These are phyloP conservation scores for Chalcosyrphus nemorum DNA, from an alignment of 2,888 invertebrate species.

Conservation along the genomic window DNA sequence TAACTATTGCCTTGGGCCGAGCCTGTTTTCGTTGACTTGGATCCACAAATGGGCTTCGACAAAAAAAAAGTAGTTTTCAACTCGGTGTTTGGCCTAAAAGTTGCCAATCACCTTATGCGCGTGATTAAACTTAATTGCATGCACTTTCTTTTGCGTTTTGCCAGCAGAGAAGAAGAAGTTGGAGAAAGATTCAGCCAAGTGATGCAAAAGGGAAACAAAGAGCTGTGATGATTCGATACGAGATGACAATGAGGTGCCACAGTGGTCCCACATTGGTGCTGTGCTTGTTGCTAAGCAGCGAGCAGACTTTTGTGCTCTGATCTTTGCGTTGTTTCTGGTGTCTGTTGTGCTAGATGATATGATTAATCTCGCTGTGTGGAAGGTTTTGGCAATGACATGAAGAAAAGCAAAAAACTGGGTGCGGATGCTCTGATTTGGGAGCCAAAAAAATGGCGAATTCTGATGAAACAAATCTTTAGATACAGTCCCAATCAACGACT, in stretches of 20 bases:
- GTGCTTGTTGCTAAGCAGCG: constrained; percentile 60
- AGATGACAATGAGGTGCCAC: constrained; percentile 24
- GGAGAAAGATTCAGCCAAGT: not conserved
- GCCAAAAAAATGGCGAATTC: no score
- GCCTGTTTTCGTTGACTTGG: constrained; percentile 37
- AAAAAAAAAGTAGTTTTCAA: constrained; percentile 40
- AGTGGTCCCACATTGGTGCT: no score
- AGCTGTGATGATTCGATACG: constrained; percentile 29
- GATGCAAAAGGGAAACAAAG: constrained; percentile 32
- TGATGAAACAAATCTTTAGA: no score
- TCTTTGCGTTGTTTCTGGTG: constrained; percentile 25
- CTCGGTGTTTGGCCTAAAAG: constrained; percentile 59
- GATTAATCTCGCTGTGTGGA: constrained; percentile 48
- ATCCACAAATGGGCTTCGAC: constrained; percentile 46
- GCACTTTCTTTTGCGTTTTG: constrained; percentile 68
- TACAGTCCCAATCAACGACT: not conserved
- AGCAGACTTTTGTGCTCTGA: constrained; percentile 61
- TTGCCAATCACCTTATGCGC: constrained; percentile 67
- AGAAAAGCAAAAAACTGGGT: constrained; percentile 11
- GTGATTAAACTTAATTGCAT: constrained; percentile 65
- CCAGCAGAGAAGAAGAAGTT: no score
- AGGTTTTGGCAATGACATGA: constrained; percentile 17
- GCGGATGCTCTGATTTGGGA: not conserved
- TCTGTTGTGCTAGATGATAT: constrained; percentile 45
- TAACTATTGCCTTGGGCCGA: constrained; percentile 27